phyloP scores from a whole-genome alignment of 53 echinoderm and acorn worm genomes.

The Echinometra lucunter region DNA sequence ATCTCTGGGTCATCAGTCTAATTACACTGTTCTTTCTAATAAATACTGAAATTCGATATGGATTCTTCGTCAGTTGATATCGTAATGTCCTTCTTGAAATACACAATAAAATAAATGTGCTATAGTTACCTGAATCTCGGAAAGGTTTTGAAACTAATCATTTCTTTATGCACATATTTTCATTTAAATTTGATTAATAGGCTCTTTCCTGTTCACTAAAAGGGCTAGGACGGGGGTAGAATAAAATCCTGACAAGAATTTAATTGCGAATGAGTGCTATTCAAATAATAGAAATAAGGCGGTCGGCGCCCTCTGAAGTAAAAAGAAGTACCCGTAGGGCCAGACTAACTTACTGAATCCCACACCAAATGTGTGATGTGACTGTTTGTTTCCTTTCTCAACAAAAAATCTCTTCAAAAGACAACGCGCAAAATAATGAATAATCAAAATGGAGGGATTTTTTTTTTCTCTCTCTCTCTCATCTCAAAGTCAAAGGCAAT shows the following conservation, averaged over 20 bases:
- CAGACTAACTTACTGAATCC: conserved; percentile 27
- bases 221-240: neutral
- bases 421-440: conserved; percentile 23
- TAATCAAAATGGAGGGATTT: conserved; percentile 2
- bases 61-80: neutral
- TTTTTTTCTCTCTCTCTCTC: conserved; percentile 11
- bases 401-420: conserved; percentile 22
- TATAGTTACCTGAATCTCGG: neutral
- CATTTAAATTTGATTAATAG: conserved; percentile 51
- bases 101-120: neutral
- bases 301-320: conserved; percentile 66
- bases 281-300: conserved; percentile 44
- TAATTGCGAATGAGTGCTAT: conserved; percentile 39
- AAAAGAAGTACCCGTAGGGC: conserved; percentile 44
- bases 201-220: neutral
- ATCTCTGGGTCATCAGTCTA: conserved; percentile 37
- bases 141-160: neutral
- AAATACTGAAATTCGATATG: neutral
- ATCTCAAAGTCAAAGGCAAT: conserved; percentile 67
- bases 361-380: conserved; percentile 51
- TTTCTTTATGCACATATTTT: neutral
- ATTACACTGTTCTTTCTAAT: neutral
- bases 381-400: conserved; percentile 47
- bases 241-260: conserved; percentile 31
- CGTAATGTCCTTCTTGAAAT: neutral